A percentile compares a stretch with the other conserved stretches of the same genome.
phyloP scores from a whole-genome alignment of 1,140 invertebrate species.

The Bombus pascuorum region DNA sequence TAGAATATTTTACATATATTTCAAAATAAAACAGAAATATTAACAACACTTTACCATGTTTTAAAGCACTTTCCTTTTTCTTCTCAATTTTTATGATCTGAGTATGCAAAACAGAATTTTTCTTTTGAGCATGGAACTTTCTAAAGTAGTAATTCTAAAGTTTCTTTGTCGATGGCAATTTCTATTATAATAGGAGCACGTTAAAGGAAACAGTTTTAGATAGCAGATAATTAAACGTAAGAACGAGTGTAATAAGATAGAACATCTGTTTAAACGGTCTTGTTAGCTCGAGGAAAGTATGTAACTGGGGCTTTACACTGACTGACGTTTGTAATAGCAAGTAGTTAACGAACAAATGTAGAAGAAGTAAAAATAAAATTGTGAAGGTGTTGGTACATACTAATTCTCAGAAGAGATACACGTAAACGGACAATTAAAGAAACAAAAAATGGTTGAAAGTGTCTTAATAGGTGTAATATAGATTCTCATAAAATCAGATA shows the following conservation, averaged over 20 bases:
- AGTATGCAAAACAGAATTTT: neutral
- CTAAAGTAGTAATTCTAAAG: neutral
- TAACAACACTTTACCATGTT: neutral
- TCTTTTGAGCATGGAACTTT: neutral
- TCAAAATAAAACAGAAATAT: no score
- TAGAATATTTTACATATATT: no score
- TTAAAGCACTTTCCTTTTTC: neutral
- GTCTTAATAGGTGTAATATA: no score
- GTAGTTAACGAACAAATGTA: no score
- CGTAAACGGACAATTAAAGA: no score
- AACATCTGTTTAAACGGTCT: neutral
- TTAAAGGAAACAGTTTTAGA: neutral
- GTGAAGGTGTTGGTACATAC: no score
- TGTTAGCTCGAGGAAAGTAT: neutral
- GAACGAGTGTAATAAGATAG: neutral
- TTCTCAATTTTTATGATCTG: neutral
- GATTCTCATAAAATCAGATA: no score
- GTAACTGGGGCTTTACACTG: neutral
- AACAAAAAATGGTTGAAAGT: no score
- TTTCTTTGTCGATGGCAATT: neutral
- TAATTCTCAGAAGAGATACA: no score
- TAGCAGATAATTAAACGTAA: neutral
- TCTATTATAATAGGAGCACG: neutral
- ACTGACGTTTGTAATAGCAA: neutral
- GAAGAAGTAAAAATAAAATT: no score